Conservation (phyloP, 2,888 invertebrate genomes). For the Corbicula japonica region DNA sequence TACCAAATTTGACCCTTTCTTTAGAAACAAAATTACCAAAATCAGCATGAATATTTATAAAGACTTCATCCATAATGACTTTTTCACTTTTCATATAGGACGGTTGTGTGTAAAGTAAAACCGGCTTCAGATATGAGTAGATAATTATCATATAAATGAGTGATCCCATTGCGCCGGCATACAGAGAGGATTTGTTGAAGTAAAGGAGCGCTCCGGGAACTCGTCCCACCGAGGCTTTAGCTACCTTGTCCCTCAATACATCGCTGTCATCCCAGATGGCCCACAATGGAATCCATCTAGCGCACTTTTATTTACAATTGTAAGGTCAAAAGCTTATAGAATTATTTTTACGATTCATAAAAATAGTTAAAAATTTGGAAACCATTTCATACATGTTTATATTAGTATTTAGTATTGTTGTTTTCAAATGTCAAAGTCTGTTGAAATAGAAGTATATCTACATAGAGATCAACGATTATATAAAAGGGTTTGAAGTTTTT, state of each 20-base stretch:
- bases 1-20: constrained; percentile 44
- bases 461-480: too few relatives aligned
- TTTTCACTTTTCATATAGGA: constrained; percentile 63
- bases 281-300: constrained; percentile 1
- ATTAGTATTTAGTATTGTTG: too few relatives aligned
- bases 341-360: constrained; percentile 6
- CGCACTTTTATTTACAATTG: constrained; percentile 12
- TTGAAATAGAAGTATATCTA: too few relatives aligned
- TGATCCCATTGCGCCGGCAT: constrained; percentile 38
- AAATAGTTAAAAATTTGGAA: too few relatives aligned
- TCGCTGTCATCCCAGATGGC: constrained; percentile 24
- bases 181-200: constrained; percentile 54
- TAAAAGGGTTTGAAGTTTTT: too few relatives aligned
- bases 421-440: too few relatives aligned
- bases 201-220: constrained; percentile 50
- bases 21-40: constrained; percentile 55
- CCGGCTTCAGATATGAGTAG: constrained; percentile 48
- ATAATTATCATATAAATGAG: constrained; percentile 71
- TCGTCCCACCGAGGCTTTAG: constrained; percentile 55
- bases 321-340: background rate
- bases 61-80: constrained; percentile 58
- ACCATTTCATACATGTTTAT: too few relatives aligned
- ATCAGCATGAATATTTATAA: constrained; percentile 66
- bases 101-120: constrained; percentile 48
- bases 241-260: constrained; percentile 23